Conservation (phyloP, 2,113 vertebrate species). For the Andinoacara biseriatus region DNA sequence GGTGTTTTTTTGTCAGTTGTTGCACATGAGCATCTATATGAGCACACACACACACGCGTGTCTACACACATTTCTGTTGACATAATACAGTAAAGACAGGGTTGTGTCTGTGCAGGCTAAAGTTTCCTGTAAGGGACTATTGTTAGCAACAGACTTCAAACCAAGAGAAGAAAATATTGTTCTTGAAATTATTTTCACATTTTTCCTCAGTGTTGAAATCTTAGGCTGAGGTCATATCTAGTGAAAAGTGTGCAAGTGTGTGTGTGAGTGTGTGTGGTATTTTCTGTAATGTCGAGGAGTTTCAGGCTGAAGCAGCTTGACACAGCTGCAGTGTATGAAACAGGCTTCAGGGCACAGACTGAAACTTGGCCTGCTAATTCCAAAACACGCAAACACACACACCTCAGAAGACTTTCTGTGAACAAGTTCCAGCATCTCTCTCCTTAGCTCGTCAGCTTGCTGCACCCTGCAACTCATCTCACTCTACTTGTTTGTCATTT, state of each 20-base stretch:
- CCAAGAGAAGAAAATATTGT: not conserved
- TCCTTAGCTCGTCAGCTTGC: constrained; percentile 62
- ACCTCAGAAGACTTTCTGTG: constrained; percentile 53
- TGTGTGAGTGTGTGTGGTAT: constrained; percentile 36
- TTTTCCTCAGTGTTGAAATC: constrained; percentile 56
- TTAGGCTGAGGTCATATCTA: constrained; percentile 64
- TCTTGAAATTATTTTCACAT: constrained; percentile 50
- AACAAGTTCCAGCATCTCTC: constrained; percentile 81
- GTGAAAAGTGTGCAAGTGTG: constrained; percentile 6
- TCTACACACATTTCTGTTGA: constrained; percentile 83
- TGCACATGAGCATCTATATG: constrained; percentile 57
- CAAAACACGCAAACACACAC: constrained; percentile 55
- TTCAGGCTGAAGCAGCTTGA: constrained; percentile 74
- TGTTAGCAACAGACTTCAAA: constrained; percentile 64
- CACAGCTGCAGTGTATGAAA: constrained; percentile 68
- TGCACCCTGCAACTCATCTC: constrained; percentile 63
- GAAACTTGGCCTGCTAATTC: constrained; percentile 70
- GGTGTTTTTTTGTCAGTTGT: constrained; percentile 65
- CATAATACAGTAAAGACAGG: constrained; percentile 83
- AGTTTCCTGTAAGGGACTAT: constrained; percentile 87
- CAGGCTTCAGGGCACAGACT: constrained; percentile 72
- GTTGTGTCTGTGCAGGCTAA: constrained; percentile 89
- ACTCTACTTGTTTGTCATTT: constrained; percentile 46
- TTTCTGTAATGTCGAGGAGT: constrained; percentile 64
- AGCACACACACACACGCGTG: not conserved